Evolutionary conservation across 2,888 invertebrate species (phyloP).

Genomic region (Leptopterna dolabrata): DNA sequence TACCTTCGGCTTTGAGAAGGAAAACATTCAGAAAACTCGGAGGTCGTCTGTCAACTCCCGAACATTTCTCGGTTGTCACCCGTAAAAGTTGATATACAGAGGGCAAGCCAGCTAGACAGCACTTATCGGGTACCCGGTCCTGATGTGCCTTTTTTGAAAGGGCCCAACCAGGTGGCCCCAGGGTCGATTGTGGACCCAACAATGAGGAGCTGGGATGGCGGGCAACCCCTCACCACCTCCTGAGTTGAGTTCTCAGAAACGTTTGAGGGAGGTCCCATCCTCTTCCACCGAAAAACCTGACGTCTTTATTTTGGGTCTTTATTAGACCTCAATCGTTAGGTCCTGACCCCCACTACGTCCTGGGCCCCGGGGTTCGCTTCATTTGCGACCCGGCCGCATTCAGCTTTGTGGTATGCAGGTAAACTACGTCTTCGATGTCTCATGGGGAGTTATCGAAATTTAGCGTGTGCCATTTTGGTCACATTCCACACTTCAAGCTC

Average conservation of each 20-base stretch:
- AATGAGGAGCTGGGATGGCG: conserved; percentile 8
- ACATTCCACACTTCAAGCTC: too few relatives aligned
- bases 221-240: conserved; percentile 30
- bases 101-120: background rate
- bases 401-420: background rate
- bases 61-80: background rate
- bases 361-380: background rate
- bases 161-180: background rate
- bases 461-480: background rate
- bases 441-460: background rate
- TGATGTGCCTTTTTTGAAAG: conserved; percentile 26
- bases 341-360: background rate
- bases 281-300: conserved; percentile 20
- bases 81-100: conserved; percentile 15
- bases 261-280: conserved; percentile 48
- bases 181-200: conserved; percentile 30
- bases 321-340: conserved; percentile 29
- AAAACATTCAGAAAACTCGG: background rate
- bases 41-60: conserved; percentile 24
- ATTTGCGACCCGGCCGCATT: background rate
- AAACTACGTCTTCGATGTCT: background rate
- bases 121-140: conserved; percentile 2
- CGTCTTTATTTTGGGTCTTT: conserved; percentile 44
- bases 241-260: conserved; percentile 41
- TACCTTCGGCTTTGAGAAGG: background rate